Evolutionary conservation across 2,797 vertebrate species (phyloP).

Genomic region (Thamnophis elegans): DNA sequence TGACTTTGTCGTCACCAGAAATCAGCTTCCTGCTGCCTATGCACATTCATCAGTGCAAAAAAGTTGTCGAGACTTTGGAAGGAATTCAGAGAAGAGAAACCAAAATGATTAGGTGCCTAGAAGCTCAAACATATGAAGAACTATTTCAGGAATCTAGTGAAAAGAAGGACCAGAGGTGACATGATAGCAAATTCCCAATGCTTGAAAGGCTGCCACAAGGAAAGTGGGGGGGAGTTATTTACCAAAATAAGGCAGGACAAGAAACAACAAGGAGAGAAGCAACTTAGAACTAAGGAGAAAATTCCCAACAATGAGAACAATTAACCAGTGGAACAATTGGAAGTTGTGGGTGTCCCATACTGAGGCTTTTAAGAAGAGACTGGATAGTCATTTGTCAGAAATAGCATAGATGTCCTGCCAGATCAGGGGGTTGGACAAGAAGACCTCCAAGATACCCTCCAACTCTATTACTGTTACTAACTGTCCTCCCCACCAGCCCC

Average conservation of each 20-base stretch:
- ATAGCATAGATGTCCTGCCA: not conserved
- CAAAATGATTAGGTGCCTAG: not conserved
- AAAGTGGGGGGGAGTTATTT: not conserved
- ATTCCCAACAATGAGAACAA: not conserved
- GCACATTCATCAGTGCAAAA: not conserved
- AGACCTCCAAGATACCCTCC: not conserved
- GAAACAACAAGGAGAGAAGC: not conserved
- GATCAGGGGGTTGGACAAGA: not conserved
- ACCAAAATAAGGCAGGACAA: not conserved
- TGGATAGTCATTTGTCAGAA: not conserved
- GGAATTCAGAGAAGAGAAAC: not conserved
- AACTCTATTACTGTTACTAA: not conserved
- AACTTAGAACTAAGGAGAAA: not conserved
- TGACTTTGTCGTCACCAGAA: not conserved
- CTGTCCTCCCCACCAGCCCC: not conserved
- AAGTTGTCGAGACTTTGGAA: not conserved
- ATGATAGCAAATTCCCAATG: not conserved
- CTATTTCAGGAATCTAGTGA: not conserved
- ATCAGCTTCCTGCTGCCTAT: not conserved
- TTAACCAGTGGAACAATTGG: not conserved
- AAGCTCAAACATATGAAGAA: not conserved
- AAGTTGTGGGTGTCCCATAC: not conserved
- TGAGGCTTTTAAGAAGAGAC: not conserved
- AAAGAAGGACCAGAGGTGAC: not conserved
- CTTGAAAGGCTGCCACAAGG: not conserved